Conservation (phyloP, 2,888 invertebrate genomes). For the Epinotia demarniana region DNA sequence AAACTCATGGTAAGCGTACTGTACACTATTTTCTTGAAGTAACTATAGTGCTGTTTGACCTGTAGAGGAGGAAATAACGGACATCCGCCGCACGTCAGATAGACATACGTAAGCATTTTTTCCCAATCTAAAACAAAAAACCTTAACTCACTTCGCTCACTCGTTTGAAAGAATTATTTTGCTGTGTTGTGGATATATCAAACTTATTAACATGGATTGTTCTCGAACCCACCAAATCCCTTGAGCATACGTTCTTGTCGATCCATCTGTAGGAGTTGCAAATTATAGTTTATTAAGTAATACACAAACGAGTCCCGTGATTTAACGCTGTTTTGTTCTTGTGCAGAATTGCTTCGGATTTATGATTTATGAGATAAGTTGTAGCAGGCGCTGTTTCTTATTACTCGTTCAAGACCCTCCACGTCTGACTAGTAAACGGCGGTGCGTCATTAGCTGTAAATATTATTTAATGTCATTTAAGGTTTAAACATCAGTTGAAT, state of each 20-base stretch:
- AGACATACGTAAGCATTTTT: too few species aligned
- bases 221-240: conserved; percentile 14
- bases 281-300: conserved; percentile 35
- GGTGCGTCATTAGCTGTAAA: neutral
- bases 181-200: neutral
- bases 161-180: too few species aligned
- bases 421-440: conserved; percentile 6
- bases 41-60: too few species aligned
- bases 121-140: too few species aligned
- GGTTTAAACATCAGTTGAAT: too few species aligned
- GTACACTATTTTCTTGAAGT: too few species aligned
- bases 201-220: conserved; percentile 10
- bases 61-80: too few species aligned
- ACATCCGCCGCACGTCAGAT: too few species aligned
- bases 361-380: conserved; percentile 44
- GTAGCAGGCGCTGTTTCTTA: conserved; percentile 35
- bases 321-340: conserved; percentile 45
- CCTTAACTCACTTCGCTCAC: too few species aligned
- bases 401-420: conserved; percentile 35
- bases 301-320: conserved; percentile 38
- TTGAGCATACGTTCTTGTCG: conserved; percentile 2
- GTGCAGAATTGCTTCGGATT: conserved; percentile 38
- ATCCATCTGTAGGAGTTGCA: conserved; percentile 34
- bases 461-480: neutral
- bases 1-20: too few species aligned